These are phyloP conservation scores for Cosmopolites sordidus DNA, from an alignment of 2,888 invertebrate species.

Conservation along the genomic window DNA sequence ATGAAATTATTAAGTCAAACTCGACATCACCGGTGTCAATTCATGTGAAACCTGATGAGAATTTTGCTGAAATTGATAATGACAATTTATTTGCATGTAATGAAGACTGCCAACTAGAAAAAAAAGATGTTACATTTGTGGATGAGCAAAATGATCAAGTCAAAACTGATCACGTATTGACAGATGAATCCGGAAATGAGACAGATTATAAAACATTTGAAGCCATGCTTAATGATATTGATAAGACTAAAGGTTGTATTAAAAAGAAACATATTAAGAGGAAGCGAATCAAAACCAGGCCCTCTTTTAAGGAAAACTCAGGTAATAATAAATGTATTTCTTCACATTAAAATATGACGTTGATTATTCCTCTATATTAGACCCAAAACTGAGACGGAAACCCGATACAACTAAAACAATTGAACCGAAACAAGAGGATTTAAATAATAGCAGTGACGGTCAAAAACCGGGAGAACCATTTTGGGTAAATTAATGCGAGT, in stretches of 20 bases:
- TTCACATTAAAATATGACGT: too few relatives aligned
- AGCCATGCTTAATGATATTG: conserved; percentile 57
- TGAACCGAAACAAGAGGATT: too few relatives aligned
- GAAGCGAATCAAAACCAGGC: too few relatives aligned
- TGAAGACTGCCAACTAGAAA: conserved; percentile 22
- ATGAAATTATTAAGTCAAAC: conserved; percentile 49
- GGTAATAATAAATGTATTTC: conserved; percentile 16
- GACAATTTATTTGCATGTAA: too few relatives aligned
- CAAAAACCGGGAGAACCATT: conserved; percentile 31
- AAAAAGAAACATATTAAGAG: conserved; percentile 27
- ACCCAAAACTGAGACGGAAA: too few relatives aligned
- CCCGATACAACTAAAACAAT: too few relatives aligned
- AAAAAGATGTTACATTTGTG: conserved; percentile 2
- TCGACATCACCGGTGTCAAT: conserved; percentile 23
- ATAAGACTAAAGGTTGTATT: conserved; percentile 40
- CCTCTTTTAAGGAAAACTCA: conserved; percentile 16
- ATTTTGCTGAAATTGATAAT: conserved; percentile 3
- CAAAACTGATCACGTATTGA: not conserved
- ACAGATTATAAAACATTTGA: not conserved
- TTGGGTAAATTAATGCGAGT: conserved; percentile 29
- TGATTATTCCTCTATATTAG: too few relatives aligned
- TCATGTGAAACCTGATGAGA: not conserved
- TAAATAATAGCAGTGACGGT: conserved; percentile 1
- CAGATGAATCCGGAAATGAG: not conserved
- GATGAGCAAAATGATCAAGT: not conserved